Evolutionary conservation across 2,797 vertebrate species (phyloP).

Genomic region (Sebastes cheni): DNA sequence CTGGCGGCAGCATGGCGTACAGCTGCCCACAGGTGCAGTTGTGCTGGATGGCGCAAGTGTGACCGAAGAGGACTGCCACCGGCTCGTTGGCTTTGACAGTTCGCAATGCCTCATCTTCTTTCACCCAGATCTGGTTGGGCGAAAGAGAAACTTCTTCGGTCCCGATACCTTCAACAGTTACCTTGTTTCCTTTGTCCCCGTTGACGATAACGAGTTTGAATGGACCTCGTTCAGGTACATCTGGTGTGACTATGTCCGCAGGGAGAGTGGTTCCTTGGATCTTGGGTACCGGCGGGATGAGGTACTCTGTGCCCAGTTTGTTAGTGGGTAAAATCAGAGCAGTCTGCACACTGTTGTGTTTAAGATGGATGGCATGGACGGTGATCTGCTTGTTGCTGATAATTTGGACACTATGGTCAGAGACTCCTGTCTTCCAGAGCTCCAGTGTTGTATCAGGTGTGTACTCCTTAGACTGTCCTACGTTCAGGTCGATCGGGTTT

Average conservation of each 20-base stretch:
- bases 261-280: neutral
- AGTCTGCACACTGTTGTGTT: slow-evolving; percentile 59
- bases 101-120: accelerated
- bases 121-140: neutral
- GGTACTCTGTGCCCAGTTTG: slow-evolving; percentile 54
- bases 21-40: slow-evolving; percentile 72
- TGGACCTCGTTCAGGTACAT: neutral
- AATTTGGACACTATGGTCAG: slow-evolving; percentile 11
- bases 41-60: slow-evolving; percentile 47
- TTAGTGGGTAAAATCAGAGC: slow-evolving; percentile 47
- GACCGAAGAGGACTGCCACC: slow-evolving; percentile 68
- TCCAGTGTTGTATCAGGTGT: accelerated
- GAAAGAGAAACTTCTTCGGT: accelerated
- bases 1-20: slow-evolving; percentile 48
- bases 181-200: accelerated
- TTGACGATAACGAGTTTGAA: slow-evolving; percentile 78
- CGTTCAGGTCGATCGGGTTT: accelerated
- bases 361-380: slow-evolving; percentile 38
- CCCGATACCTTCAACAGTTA: neutral
- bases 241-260: accelerated
- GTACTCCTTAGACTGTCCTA: accelerated
- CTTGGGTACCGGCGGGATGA: slow-evolving; percentile 44
- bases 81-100: accelerated
- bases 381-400: slow-evolving; percentile 37
- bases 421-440: neutral